Evolutionary conservation across 2,113 vertebrate genomes (phyloP).

Genomic region (Junco hyemalis): DNA sequence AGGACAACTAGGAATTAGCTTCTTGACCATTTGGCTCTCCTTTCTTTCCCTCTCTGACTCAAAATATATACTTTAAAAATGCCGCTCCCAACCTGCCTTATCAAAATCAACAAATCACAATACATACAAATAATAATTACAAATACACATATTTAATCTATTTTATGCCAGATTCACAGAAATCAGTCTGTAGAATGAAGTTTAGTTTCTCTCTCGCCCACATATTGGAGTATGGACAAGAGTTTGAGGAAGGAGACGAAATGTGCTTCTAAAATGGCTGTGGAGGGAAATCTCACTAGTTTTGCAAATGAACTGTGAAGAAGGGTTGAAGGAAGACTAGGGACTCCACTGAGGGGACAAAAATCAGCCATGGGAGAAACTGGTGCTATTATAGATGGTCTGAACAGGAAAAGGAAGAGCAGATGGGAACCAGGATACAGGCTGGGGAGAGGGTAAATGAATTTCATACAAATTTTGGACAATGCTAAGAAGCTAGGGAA

Average conservation of each 20-base stretch:
- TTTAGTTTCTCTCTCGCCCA: no score
- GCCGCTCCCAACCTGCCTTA: background rate
- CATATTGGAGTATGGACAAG: fast-evolving
- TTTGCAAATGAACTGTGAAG: background rate
- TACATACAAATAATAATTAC: background rate
- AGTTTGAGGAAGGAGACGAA: background rate
- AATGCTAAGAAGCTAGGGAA: background rate
- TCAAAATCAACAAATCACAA: background rate
- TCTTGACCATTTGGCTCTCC: background rate
- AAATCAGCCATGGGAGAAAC: background rate
- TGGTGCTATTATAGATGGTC: background rate
- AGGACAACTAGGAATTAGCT: background rate
- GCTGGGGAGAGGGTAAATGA: background rate
- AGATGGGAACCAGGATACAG: background rate
- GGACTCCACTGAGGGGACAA: background rate
- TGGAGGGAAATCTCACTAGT: background rate
- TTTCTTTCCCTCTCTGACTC: background rate
- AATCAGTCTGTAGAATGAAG: background rate
- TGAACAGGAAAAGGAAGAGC: background rate
- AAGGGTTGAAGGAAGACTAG: background rate
- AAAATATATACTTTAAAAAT: background rate
- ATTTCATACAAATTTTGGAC: background rate
- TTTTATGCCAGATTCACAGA: background rate
- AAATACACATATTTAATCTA: background rate
- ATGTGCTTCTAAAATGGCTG: background rate